A percentile compares a stretch with the other conserved stretches of the same genome.
These are phyloP conservation scores for Anguilla japonica DNA, from an alignment of 2,113 vertebrate species.

Conservation along the genomic window DNA sequence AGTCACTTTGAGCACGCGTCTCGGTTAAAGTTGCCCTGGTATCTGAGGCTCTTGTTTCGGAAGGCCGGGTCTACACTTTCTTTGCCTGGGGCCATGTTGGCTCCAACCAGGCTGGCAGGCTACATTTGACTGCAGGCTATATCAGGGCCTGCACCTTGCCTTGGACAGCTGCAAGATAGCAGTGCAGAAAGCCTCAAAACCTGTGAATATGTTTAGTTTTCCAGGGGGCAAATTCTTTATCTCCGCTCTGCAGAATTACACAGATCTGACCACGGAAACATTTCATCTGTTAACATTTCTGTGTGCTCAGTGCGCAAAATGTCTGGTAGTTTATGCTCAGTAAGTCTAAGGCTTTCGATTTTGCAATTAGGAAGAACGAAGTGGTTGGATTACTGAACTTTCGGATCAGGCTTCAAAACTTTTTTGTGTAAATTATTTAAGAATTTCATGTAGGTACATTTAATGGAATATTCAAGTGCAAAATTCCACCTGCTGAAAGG, in stretches of 20 bases:
- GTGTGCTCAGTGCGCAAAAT: slow-evolving; percentile 33
- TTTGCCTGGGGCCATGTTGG: slow-evolving; percentile 49
- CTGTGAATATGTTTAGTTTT: slow-evolving; percentile 57
- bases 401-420: neutral
- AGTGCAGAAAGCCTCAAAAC: slow-evolving; percentile 8
- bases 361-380: neutral
- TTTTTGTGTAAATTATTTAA: neutral
- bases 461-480: no score
- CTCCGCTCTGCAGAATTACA: slow-evolving; percentile 64
- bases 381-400: neutral
- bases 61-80: slow-evolving; percentile 20
- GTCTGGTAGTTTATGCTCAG: neutral
- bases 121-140: slow-evolving; percentile 46
- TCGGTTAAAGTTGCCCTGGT: slow-evolving; percentile 4
- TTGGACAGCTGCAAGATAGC: slow-evolving; percentile 38
- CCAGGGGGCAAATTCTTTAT: slow-evolving; percentile 61
- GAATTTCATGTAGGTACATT: no score
- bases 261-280: slow-evolving; percentile 59
- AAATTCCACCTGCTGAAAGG: no score
- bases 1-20: neutral
- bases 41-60: neutral
- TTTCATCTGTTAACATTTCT: slow-evolving; percentile 63
- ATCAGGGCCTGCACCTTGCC: slow-evolving; percentile 30
- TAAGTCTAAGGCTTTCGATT: neutral
- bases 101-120: slow-evolving; percentile 37